Evolutionary conservation across 2,797 vertebrate genomes (phyloP).

Genomic region (Nyctibius grandis): DNA sequence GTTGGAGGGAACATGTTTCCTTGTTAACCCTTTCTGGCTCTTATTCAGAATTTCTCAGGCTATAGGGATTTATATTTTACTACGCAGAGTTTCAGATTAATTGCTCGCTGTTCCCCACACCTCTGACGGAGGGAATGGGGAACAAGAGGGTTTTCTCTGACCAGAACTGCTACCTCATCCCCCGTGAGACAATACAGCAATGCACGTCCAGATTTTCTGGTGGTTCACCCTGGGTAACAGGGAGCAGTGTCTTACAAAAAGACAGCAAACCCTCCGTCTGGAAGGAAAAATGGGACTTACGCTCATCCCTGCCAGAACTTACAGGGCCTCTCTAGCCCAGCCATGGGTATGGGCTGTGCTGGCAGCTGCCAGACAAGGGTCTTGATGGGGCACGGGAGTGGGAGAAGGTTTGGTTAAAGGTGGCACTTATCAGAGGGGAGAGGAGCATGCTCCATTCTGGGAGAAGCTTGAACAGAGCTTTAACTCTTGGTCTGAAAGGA

Average conservation of each 20-base stretch:
- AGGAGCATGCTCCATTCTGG: not conserved
- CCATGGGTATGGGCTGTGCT: not conserved
- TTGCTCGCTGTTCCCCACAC: not conserved
- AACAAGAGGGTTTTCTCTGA: not conserved
- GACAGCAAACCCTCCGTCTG: not conserved
- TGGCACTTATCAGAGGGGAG: not conserved
- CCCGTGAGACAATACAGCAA: not conserved
- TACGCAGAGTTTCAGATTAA: not conserved
- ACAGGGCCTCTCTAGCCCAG: too few species aligned
- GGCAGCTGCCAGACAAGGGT: not conserved
- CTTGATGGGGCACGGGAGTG: not conserved
- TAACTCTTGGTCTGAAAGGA: not conserved
- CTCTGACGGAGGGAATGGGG: not conserved
- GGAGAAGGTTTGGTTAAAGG: not conserved
- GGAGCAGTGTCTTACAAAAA: not conserved
- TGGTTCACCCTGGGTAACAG: not conserved
- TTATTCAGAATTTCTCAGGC: not conserved
- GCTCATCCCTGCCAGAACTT: not conserved
- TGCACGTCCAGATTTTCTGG: not conserved
- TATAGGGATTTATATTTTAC: not conserved
- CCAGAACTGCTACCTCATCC: not conserved
- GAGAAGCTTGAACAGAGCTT: not conserved
- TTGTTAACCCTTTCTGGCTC: conserved; percentile 24
- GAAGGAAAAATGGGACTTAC: not conserved
- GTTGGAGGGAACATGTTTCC: not conserved